Percentiles rank a stretch among this genome's conserved stretches.
These are phyloP conservation scores for Pogonocichla stellata DNA, from an alignment of 2,113 vertebrate genomes.

Conservation along the genomic window DNA sequence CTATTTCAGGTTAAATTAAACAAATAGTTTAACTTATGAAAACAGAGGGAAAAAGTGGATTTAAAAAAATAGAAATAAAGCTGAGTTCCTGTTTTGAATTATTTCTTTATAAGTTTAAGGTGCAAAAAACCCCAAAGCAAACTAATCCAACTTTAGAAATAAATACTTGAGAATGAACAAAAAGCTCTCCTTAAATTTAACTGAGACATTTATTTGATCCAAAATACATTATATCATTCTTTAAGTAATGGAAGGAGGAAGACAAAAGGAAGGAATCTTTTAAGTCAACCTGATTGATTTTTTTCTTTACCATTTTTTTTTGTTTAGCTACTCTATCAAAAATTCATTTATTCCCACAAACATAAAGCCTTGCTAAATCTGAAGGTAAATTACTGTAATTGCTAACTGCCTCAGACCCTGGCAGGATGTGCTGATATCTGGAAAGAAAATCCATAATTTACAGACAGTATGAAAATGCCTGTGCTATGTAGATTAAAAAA, in stretches of 20 bases:
- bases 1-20: neutral
- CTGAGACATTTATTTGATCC: neutral
- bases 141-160: neutral
- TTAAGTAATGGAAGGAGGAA: neutral
- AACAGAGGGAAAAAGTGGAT: neutral
- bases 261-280: neutral
- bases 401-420: neutral
- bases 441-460: constrained; percentile 34
- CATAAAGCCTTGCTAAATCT: neutral
- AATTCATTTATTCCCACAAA: constrained; percentile 21
- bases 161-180: neutral
- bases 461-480: neutral
- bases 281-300: neutral
- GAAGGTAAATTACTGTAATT: constrained; percentile 28
- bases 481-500: neutral
- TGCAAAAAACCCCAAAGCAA: rapidly evolving
- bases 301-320: neutral
- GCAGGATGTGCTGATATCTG: neutral
- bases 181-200: neutral
- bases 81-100: neutral
- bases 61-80: neutral
- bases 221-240: neutral
- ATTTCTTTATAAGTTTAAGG: neutral
- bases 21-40: neutral
- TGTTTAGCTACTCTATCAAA: neutral